These are phyloP conservation scores for Thalassarche chlororhynchos DNA, from an alignment of 2,113 vertebrate species.

Conservation along the genomic window DNA sequence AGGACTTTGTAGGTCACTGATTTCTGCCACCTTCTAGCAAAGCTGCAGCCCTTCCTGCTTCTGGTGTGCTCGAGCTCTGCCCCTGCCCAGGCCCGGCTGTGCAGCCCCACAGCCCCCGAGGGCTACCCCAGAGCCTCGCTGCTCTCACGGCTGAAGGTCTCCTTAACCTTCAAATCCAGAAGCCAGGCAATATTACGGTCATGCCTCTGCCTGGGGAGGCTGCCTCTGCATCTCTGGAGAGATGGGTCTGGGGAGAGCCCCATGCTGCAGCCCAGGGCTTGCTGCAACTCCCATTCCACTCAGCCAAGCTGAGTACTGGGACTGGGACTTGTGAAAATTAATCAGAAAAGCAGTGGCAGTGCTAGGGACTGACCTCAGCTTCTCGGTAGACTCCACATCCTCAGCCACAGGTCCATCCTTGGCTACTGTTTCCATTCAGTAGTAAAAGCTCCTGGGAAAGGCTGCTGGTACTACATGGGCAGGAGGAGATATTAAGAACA, in stretches of 20 bases:
- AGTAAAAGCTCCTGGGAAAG: not conserved
- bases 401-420: not conserved
- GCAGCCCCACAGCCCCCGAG: not conserved
- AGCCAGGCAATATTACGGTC: not conserved
- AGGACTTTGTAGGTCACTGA: not conserved
- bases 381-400: not conserved
- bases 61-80: not conserved
- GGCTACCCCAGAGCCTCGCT: rapidly evolving
- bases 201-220: not conserved
- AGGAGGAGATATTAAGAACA: not conserved
- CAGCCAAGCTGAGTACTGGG: not conserved
- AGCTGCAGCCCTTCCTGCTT: not conserved
- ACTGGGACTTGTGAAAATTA: not conserved
- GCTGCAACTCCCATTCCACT: not conserved
- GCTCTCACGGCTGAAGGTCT: not conserved
- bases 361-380: not conserved
- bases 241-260: not conserved
- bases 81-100: not conserved
- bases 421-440: not conserved
- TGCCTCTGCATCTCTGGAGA: not conserved
- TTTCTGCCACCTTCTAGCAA: not conserved
- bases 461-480: not conserved
- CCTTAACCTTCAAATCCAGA: not conserved
- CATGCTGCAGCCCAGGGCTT: not conserved
- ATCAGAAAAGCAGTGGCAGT: not conserved